These are phyloP conservation scores for Mystacornis crossleyi DNA, from an alignment of 2,113 vertebrate genomes.

Conservation along the genomic window DNA sequence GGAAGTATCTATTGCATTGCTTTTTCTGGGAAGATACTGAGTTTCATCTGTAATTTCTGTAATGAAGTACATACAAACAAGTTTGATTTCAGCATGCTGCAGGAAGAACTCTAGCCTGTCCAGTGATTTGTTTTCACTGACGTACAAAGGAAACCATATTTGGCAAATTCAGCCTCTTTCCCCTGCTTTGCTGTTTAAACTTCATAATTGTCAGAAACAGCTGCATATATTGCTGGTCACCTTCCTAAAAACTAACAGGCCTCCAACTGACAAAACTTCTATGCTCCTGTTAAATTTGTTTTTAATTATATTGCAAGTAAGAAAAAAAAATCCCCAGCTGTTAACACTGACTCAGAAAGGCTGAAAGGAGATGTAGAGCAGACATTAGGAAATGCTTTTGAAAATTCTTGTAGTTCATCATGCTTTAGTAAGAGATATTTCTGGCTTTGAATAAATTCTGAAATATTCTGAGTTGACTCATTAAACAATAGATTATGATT, in stretches of 20 bases:
- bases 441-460: conserved; percentile 71
- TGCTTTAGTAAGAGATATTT: conserved; percentile 75
- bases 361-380: conserved; percentile 76
- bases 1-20: not conserved
- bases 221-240: conserved; percentile 51
- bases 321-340: conserved; percentile 71
- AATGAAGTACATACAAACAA: not conserved
- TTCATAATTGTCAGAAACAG: conserved; percentile 63
- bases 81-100: conserved; percentile 9
- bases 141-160: conserved; percentile 57
- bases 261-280: conserved; percentile 68
- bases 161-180: conserved; percentile 53
- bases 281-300: conserved; percentile 78
- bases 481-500: conserved; percentile 68
- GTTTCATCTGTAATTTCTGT: not conserved
- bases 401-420: conserved; percentile 61
- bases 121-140: conserved; percentile 19
- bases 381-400: conserved; percentile 73
- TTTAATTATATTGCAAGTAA: conserved; percentile 79
- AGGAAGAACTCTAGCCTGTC: not conserved
- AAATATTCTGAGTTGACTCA: conserved; percentile 69
- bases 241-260: conserved; percentile 61
- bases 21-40: not conserved
- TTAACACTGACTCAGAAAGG: conserved; percentile 69
- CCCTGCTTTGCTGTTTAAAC: not conserved